These are phyloP conservation scores for Tinea pellionella DNA, from an alignment of 2,888 invertebrate species.

Conservation along the genomic window DNA sequence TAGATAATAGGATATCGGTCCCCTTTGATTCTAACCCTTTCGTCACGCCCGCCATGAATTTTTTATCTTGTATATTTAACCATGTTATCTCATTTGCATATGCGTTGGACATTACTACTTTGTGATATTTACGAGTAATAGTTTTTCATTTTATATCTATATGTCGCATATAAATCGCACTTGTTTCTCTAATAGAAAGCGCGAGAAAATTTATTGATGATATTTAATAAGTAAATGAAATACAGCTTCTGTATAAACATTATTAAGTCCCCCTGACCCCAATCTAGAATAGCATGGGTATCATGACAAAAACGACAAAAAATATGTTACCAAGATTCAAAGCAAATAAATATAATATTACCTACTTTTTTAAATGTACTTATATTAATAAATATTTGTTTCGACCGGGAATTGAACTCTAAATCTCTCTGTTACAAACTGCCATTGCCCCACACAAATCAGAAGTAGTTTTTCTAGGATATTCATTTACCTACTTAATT, in stretches of 20 bases:
- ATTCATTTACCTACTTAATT: background rate
- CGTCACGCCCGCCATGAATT: background rate
- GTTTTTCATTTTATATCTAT: background rate
- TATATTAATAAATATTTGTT: no score
- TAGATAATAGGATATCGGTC: constrained; percentile 13
- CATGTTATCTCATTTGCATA: constrained; percentile 1
- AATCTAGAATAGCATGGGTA: no score
- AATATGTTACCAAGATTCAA: no score
- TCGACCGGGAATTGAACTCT: no score
- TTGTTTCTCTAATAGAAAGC: background rate
- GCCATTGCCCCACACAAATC: no score
- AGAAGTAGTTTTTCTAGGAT: background rate
- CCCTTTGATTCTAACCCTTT: constrained; percentile 7
- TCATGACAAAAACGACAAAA: no score
- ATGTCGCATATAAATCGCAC: background rate
- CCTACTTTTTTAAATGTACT: no score
- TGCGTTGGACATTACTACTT: background rate
- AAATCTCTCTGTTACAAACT: no score
- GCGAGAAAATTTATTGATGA: background rate
- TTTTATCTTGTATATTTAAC: constrained; percentile 11
- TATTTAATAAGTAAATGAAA: background rate
- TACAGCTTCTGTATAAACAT: no score
- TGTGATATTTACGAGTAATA: background rate
- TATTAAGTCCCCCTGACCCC: no score
- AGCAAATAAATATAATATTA: no score